Base-by-base conservation (phyloP, 2,888 invertebrate genomes). In the Sympetrum striolatum region DNA sequence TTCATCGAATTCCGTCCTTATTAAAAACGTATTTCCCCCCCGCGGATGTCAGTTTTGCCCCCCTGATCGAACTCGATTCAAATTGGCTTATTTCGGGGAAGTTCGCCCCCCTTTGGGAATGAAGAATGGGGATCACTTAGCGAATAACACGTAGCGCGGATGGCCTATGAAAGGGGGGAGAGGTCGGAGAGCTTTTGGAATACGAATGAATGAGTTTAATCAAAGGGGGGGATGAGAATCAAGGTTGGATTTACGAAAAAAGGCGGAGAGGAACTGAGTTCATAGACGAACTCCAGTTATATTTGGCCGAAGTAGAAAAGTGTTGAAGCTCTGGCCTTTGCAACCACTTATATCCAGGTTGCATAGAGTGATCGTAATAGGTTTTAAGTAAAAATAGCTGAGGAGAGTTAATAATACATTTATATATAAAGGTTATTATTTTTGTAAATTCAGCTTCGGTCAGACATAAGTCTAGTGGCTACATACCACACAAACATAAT, bases 141-240 rank as follows among this genome's bases (percentile, higher is more conserved):
- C 25, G 44, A 44, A 81, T 31, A 31, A 73, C 73, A 73, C 81
- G 25, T 3, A 58, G 53, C 53, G 44, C 18, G 58, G 22, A 35
- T 15, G 35, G 53, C 31, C 6, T 39, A 31, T 15, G 48, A 12
- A 5, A 5, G 12, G 53, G 4, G 31, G 12, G 58, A 5, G 10
- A 31, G 53, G 53, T 2, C 18, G 58, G 22, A 86, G n/a, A 39
- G 86, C 86, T 37, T n/a, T 37, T 60, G 58, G 86, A 86, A 86
- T 86, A 86, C 60, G 86, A 86, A 86, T 86, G 86, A 86, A 86
- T 86, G 60, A 86, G 37, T 86, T 86, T 86, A 86, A 60, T 86
- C 86, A 58, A 60, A 53, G 31, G 35, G 35, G 60, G 31, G n/a
- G 64, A 64, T 39, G 58, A 31, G 73, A 18, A 25, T n/a, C 25